A percentile compares a stretch with the other conserved stretches of the same genome.
Conservation (phyloP, 2,888 invertebrate species). For the Piscicola geometra region DNA sequence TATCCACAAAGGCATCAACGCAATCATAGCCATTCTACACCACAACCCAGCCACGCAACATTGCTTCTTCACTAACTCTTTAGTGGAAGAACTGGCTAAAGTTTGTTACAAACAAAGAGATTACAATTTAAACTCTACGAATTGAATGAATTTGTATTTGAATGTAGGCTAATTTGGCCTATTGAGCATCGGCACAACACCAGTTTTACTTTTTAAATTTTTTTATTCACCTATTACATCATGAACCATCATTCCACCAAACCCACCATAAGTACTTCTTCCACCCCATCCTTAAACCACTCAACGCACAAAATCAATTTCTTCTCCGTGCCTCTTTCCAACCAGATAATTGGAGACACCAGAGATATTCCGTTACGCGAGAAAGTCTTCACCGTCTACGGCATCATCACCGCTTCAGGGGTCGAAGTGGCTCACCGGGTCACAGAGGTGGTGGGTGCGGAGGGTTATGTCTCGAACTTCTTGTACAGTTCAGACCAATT, state of each 20-base stretch:
- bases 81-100: background rate
- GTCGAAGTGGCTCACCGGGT: background rate
- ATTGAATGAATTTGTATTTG: too few relatives aligned
- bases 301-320: background rate
- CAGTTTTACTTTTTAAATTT: too few relatives aligned
- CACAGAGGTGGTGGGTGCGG: background rate
- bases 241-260: too few relatives aligned
- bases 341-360: conserved; percentile 2
- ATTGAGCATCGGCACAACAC: too few relatives aligned
- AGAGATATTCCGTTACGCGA: background rate
- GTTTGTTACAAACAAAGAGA: background rate
- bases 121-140: too few relatives aligned
- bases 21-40: background rate
- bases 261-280: too few relatives aligned
- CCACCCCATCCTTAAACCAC: too few relatives aligned
- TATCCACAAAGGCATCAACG: background rate
- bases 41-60: background rate
- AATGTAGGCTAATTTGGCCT: too few relatives aligned
- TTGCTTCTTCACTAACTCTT: background rate
- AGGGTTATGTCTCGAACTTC: background rate
- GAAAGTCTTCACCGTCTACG: background rate
- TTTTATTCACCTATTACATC: too few relatives aligned
- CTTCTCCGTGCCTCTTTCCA: background rate
- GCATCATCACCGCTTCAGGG: background rate
- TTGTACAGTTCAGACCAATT: background rate